Evolutionary conservation across 2,797 vertebrate species (phyloP), one percentile per base, ranked within the genome.

Genomic region (Danio albolineatus): DNA sequence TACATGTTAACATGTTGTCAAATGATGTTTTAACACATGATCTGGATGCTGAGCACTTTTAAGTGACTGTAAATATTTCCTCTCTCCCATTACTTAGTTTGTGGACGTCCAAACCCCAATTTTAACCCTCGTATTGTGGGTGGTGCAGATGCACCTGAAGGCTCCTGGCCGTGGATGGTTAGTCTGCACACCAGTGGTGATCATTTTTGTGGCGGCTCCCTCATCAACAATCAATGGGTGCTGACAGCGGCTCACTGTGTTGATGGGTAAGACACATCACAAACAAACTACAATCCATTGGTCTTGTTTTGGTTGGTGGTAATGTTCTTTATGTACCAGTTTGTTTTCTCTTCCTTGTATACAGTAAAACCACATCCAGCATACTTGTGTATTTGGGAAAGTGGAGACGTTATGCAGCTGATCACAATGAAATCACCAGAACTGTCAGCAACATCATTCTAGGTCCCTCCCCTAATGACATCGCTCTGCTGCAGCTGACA

Each of bases 401-500:
- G n/a, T n/a, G n/a, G n/a, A n/a, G n/a, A n/a, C n/a, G n/a, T n/a
- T n/a, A n/a, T n/a, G n/a, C n/a, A n/a, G n/a, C n/a, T n/a, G n/a
- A n/a, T n/a, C n/a, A n/a, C n/a, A n/a, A n/a, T n/a, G n/a, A n/a
- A n/a, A n/a, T n/a, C n/a, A n/a, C n/a, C n/a, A n/a, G n/a, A n/a
- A n/a, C n/a, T n/a, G n/a, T 82, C 6, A 9, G 5, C 16, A 0
- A 48, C 1, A 28, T 84, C 36, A 16, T 79, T 53, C n/a, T n/a
- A n/a, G n/a, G n/a, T n/a, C n/a, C n/a, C n/a, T n/a, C n/a, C n/a
- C n/a, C n/a, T n/a, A 80, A 86, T 48, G 85, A 86, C 77, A 86
- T 84, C 7, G 21, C 83, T 12, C 65, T 84, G 39, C 39, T 86
- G 38, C 86, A 2, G 1, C 86, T 93, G 39, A 59, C 5, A 0